Evolutionary conservation across 2,888 invertebrate species (phyloP), one percentile per base, ranked within the genome.

Genomic region (Enoplolaimus lenunculus): DNA sequence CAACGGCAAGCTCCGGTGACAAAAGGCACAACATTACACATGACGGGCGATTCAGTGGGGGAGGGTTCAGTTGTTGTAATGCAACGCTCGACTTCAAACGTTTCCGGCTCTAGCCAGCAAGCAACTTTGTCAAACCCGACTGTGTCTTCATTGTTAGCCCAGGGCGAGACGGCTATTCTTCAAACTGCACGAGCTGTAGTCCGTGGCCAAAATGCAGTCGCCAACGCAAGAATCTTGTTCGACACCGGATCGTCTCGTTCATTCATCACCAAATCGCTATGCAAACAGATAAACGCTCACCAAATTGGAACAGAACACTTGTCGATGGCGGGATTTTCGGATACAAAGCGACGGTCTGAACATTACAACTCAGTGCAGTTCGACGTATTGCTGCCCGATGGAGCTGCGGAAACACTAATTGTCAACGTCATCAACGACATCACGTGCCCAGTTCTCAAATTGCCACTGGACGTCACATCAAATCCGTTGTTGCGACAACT

Each of bases 221-320:
- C n/a, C 29, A 62, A n/a, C 33, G 64, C 33, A 7, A 62, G 64
- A 62, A 28, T 62, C 29, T 13, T 62, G 33, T 30, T 62, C 30
- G 64, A 62, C n/a, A 62, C 64, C 7, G 64, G 64, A 13, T 30
- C 13, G 7, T 31, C 29, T 16, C 64, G 33, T 13, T 30, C 64
- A n/a, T n/a, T 30, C 64, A 62, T 62, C 16, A 62, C 64, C 64
- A 62, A 62, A n/a, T 16, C 7, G 30, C 28, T 62, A 62, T 28
- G 30, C 28, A 16, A 62, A 62, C 29, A 62, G 33, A 30, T 62
- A 13, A 28, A 28, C 7, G 33, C 33, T 16, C 29, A n/a, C 16
- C 30, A 7, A 30, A 28, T 30, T 16, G 64, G 64, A 16, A 16
- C 30, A 16, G 64, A 28, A 62, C 16, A 30, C n/a, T 30, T 62